Evolutionary conservation across 37 sponge, comb jelly and placozoan genomes (phyloP), one percentile per base, ranked within the genome.

Genomic region (Ephydatia muelleri): DNA sequence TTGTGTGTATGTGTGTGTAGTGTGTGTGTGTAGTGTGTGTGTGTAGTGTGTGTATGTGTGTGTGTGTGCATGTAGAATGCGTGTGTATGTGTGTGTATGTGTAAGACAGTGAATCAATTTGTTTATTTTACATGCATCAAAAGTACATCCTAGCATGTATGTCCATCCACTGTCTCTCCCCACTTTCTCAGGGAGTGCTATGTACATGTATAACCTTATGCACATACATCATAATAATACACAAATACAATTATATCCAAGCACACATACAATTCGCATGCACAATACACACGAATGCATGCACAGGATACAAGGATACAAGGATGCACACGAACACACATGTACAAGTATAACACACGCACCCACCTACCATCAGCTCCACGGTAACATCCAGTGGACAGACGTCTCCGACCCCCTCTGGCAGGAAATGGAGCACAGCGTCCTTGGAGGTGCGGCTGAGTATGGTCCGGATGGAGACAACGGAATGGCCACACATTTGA

Each of bases 311-410:
- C 57, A 57, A 57, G 19, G 16, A 57, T 14, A 13, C 16, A 57
- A 14, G 16, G 19, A 57, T 14, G 16, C 57, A 57, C 57, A 57
- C 57, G 16, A 1, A 57, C 57, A 57, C 16, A 57, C 16, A 57
- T 21, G 16, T 21, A 57, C 57, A 4, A 14, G 16, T 14, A 57
- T 21, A 57, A 37, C 83, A 83, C 83, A 73, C 83, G 73, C 83
- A 73, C 83, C 40, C 75, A 39, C 75, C 38, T 9, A 77, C 38
- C 31, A 29, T 29, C 28, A 77, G 47, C 29, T 37, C 29, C 0
- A 30, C 13, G 1, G 47, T 47, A 43, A 33, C 38, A 43, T 37
- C 78, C 31, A 30, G 78, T 13, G 31, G 78, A 47, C 29, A 37
- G 34, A 1, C 16, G 13, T 37, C 13, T 14, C 19, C 0, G 19